phyloP scores from a whole-genome alignment of 2,888 invertebrate species.

The Drosophila algonquin region DNA sequence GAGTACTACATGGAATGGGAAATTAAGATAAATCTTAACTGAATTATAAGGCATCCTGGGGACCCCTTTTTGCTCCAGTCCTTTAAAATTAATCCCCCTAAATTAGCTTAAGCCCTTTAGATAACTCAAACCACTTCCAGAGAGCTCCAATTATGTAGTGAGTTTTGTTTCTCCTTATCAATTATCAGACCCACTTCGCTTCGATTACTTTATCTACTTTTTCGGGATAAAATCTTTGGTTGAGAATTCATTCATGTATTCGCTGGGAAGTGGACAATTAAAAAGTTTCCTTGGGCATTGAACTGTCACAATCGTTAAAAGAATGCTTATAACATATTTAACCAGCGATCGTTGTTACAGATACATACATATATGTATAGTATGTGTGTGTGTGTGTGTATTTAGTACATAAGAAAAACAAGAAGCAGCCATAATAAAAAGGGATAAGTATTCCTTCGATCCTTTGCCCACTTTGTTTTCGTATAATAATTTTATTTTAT shows the following conservation, averaged over 20 bases:
- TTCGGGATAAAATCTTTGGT: background rate
- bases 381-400: background rate
- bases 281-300: constrained; percentile 48
- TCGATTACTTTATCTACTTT: too few species aligned
- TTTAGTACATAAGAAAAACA: constrained; percentile 34
- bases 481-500: constrained; percentile 70
- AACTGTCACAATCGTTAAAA: constrained; percentile 61
- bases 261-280: constrained; percentile 39
- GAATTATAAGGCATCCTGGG: background rate
- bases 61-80: too few species aligned
- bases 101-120: too few species aligned
- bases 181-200: background rate
- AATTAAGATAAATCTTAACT: background rate
- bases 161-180: too few species aligned
- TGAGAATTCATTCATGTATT: constrained; percentile 29
- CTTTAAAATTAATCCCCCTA: background rate
- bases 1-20: background rate
- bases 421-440: constrained; percentile 5
- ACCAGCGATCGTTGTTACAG: constrained; percentile 22
- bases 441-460: background rate
- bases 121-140: too few species aligned
- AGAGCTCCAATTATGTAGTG: too few species aligned
- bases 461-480: constrained; percentile 45
- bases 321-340: constrained; percentile 63
- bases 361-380: background rate